Evolutionary conservation across 2,113 vertebrate genomes (phyloP), one percentile per base, ranked within the genome.

Genomic region (Dendrocopos noguchii): DNA sequence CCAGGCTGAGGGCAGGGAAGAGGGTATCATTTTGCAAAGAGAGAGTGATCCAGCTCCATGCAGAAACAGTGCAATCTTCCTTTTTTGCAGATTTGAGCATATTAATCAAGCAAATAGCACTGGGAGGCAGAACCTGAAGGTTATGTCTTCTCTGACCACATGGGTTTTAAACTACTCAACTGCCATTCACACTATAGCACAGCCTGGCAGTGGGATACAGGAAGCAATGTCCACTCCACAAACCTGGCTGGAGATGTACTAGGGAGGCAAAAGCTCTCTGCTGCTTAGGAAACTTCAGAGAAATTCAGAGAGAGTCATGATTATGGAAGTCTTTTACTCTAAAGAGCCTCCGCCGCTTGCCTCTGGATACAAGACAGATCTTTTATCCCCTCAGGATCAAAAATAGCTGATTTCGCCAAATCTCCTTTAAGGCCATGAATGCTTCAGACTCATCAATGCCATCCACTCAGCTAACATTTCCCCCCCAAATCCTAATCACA

Each of bases 141-240:
- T 28, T 42, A 2, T 39, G 8, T 83, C 50, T 85, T 77, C 27
- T 64, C 66, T 55, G n/a, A 10, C 34, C 3, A 1, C 27, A 1
- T 8, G 24, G 47, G 24, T 47, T 79, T 74, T 53, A 11, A 76
- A 31, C 46, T 66, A 22, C 28, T 59, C 24, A 15, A 1, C 39
- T 65, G 27, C 31, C 0, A 0, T 39, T 81, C 21, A 19, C 13
- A 6, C 9, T 31, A 3, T 1, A 12, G 27, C 29, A 46, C 17
- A 27, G 25, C 18, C 31, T 47, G 50, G 83, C 44, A 34, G 39
- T 13, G 11, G 24, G 29, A 15, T 31, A n/a, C 28, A 73, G 52
- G 63, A 55, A 75, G 52, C 5, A 13, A 14, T 34, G 52, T 44
- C 28, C 24, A 29, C 64, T 76, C 56, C 55, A 52, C 50, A 76